Percentiles rank a stretch among this genome's conserved stretches.
phyloP scores from a whole-genome alignment of 2,113 vertebrate genomes.

The Poeciliopsis prolifica region DNA sequence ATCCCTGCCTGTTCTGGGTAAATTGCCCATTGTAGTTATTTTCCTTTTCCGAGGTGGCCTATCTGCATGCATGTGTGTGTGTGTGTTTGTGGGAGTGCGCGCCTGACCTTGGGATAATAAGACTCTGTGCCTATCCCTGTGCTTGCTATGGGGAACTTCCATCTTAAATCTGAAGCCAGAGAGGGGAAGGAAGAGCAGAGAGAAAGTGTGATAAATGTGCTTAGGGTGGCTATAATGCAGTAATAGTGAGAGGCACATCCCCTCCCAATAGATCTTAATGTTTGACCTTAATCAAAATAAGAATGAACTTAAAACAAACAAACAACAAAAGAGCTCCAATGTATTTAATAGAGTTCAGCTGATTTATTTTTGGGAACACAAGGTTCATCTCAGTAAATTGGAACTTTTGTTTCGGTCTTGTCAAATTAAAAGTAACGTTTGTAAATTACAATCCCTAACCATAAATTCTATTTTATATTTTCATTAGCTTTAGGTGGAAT shows the following conservation, averaged over 20 bases:
- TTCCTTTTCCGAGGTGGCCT: constrained; percentile 65
- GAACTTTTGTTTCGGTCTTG: too few relatives aligned
- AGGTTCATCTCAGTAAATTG: not conserved
- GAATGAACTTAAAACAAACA: not conserved
- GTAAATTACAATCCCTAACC: too few relatives aligned
- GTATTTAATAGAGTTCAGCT: not conserved
- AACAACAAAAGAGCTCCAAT: not conserved
- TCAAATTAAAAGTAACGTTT: too few relatives aligned
- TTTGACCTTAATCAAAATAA: not conserved
- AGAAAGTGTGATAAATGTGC: constrained; percentile 11
- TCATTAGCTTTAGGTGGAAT: too few relatives aligned
- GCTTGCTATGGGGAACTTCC: constrained; percentile 27
- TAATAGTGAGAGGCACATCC: not conserved
- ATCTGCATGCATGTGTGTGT: constrained; percentile 36
- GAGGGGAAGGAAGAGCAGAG: constrained; percentile 13
- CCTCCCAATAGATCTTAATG: not conserved
- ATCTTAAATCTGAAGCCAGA: constrained; percentile 27
- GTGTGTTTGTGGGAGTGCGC: constrained; percentile 20
- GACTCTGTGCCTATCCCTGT: constrained; percentile 26
- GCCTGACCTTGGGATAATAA: constrained; percentile 68
- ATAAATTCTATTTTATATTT: too few relatives aligned
- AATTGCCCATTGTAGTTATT: constrained; percentile 78
- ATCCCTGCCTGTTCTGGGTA: constrained; percentile 72
- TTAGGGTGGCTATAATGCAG: not conserved
- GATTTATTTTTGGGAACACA: not conserved